These are phyloP conservation scores for mouse (Mus musculus) DNA, from an alignment of 2,113 vertebrate species.

Conservation along the genomic window DNA sequence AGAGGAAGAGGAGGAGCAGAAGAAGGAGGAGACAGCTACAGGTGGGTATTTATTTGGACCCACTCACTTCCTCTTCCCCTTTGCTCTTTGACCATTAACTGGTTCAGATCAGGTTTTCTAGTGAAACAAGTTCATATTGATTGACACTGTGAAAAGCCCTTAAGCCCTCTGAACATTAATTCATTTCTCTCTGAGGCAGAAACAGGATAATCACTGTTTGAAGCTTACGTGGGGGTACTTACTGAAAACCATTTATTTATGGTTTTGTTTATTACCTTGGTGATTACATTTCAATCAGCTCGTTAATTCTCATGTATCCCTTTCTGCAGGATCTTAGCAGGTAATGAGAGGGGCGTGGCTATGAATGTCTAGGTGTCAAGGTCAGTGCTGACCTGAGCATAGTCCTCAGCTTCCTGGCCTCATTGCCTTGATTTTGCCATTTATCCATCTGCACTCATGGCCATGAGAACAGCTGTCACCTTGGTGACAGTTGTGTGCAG, in stretches of 20 bases:
- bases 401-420: background rate
- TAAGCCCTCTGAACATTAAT: background rate
- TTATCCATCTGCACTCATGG: background rate
- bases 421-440: background rate
- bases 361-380: background rate
- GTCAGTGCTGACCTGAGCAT: background rate
- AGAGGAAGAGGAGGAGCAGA: no score
- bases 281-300: background rate
- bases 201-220: background rate
- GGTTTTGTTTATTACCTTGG: background rate
- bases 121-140: background rate
- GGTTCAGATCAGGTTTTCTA: background rate
- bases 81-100: background rate
- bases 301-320: background rate
- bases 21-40: no score
- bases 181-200: background rate
- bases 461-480: constrained; percentile 43
- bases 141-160: background rate
- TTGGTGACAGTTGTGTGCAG: constrained; percentile 60
- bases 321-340: background rate
- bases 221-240: background rate
- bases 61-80: background rate
- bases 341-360: background rate
- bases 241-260: background rate
- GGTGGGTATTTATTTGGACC: background rate